Percentiles rank a stretch among this genome's conserved stretches.
Evolutionary conservation across 2,888 invertebrate genomes (phyloP).

Genomic region (Dione juno): DNA sequence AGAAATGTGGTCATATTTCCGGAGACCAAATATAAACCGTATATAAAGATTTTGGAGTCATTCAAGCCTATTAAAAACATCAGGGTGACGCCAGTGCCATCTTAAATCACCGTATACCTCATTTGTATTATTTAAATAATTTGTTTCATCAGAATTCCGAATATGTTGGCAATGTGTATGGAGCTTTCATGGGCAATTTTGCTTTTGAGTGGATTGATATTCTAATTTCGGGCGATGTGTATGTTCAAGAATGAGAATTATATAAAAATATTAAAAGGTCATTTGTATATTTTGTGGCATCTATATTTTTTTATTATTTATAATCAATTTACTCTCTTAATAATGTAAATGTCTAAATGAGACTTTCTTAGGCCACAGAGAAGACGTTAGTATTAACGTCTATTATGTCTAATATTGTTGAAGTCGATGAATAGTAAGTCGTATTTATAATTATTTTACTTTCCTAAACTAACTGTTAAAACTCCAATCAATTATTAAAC

Average conservation of each 20-base stretch:
- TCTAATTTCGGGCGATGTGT: constrained; percentile 72
- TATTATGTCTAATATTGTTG: constrained; percentile 72
- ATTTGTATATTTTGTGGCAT: background rate
- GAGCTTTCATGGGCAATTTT: constrained; percentile 73
- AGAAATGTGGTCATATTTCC: too few relatives aligned
- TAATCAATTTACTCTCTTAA: background rate
- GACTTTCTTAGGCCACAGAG: constrained; percentile 52
- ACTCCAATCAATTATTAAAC: too few relatives aligned
- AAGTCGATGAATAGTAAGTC: constrained; percentile 66
- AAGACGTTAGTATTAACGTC: constrained; percentile 54
- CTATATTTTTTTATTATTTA: background rate
- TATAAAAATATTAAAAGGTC: constrained; percentile 39
- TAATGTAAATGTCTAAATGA: background rate
- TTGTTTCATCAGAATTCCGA: constrained; percentile 56
- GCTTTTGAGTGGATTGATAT: constrained; percentile 65
- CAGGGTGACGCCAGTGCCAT: too few relatives aligned
- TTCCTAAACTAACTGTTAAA: background rate
- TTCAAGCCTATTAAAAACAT: too few relatives aligned
- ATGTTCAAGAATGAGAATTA: constrained; percentile 72
- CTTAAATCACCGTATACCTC: too few relatives aligned
- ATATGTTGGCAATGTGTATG: constrained; percentile 73
- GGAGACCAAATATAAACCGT: too few relatives aligned
- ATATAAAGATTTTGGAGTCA: too few relatives aligned
- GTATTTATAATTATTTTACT: constrained; percentile 49
- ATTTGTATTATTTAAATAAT: constrained; percentile 11